A percentile compares a stretch with the other conserved stretches of the same genome.
phyloP scores from a whole-genome alignment of 2,888 invertebrate genomes.

The Nymphalis urticae region DNA sequence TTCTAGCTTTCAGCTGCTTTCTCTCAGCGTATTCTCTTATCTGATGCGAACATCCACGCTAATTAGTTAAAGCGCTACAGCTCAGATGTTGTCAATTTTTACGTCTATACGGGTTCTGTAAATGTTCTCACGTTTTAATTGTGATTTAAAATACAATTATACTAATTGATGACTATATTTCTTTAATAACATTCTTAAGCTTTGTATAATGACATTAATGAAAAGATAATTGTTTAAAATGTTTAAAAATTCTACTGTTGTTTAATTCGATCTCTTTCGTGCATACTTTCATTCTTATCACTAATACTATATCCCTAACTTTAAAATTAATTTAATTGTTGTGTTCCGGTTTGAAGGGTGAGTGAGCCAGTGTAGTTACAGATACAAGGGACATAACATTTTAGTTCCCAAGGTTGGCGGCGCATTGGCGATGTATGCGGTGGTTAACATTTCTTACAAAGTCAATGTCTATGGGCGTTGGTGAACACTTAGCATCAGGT shows the following conservation, averaged over 20 bases:
- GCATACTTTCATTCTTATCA: too few species aligned
- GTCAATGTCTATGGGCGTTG: too few species aligned
- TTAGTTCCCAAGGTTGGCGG: too few species aligned
- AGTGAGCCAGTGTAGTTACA: too few species aligned
- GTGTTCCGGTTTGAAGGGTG: too few species aligned
- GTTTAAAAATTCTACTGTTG: background rate
- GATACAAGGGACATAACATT: too few species aligned
- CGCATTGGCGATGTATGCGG: too few species aligned
- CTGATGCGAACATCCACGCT: constrained; percentile 42
- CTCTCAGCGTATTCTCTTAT: constrained; percentile 36
- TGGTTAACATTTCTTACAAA: too few species aligned
- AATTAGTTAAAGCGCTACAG: constrained; percentile 32
- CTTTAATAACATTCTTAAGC: background rate
- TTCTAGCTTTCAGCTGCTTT: constrained; percentile 42
- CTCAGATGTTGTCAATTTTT: constrained; percentile 23
- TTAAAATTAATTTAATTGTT: too few species aligned
- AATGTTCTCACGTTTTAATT: constrained; percentile 24
- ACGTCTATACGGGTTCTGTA: background rate
- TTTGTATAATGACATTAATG: background rate
- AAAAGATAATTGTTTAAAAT: background rate
- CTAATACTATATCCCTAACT: too few species aligned
- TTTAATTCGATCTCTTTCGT: too few species aligned
- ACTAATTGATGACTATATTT: background rate
- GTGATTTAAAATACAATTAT: constrained; percentile 9
- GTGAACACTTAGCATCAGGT: too few species aligned